Percentiles rank a stretch among this genome's conserved stretches.
Conservation (phyloP, 2,888 invertebrate genomes). For the Pasiphila rectangulata region DNA sequence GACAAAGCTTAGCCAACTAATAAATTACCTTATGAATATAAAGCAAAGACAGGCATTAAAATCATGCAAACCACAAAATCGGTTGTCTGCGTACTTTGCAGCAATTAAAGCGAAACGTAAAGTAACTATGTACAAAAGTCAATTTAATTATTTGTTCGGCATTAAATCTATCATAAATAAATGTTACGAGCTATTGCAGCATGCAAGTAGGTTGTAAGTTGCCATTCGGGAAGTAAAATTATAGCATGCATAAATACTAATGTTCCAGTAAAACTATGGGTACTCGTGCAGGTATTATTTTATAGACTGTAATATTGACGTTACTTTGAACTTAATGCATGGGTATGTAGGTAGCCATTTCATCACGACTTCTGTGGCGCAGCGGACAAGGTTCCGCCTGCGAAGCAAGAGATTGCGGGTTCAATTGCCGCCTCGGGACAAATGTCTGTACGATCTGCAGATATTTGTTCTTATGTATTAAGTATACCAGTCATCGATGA, state of each 20-base stretch:
- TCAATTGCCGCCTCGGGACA: too few species aligned
- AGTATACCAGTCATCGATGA: too few species aligned
- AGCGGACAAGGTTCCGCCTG: too few species aligned
- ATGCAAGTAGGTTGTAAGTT: slow-evolving; percentile 32
- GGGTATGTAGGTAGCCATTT: too few species aligned
- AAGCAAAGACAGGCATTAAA: slow-evolving; percentile 18
- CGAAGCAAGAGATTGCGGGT: too few species aligned
- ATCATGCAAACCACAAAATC: slow-evolving; percentile 13
- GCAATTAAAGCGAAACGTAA: slow-evolving; percentile 25
- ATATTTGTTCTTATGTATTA: too few species aligned
- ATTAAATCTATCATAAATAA: slow-evolving; percentile 48
- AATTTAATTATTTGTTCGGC: slow-evolving; percentile 48
- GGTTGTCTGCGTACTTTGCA: slow-evolving; percentile 13
- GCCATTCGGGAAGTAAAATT: slow-evolving; percentile 53
- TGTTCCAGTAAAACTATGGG: slow-evolving; percentile 29
- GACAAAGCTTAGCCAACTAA: slow-evolving; percentile 7
- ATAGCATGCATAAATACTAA: slow-evolving; percentile 45
- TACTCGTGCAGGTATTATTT: slow-evolving; percentile 2
- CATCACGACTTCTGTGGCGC: too few species aligned
- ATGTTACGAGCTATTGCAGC: slow-evolving; percentile 37
- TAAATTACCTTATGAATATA: slow-evolving; percentile 16
- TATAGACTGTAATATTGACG: background rate
- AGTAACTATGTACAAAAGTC: slow-evolving; percentile 42
- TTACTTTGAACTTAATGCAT: background rate
- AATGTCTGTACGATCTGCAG: too few species aligned